phyloP scores from a whole-genome alignment of 37 sponge, comb jelly and placozoan genomes.

The Ephydatia muelleri region DNA sequence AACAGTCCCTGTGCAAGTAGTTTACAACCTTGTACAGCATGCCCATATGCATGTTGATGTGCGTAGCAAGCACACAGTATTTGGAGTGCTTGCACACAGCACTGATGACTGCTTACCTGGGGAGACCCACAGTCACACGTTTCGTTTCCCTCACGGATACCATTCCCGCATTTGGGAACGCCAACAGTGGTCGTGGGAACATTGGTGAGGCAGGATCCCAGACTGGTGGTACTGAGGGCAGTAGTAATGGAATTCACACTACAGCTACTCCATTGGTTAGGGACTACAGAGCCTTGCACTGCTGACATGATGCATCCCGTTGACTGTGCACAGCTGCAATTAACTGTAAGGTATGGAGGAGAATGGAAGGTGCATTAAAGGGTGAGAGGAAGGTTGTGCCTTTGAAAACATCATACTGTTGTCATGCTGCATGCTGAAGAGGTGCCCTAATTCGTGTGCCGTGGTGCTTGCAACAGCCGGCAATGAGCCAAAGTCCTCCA shows the following conservation, averaged over 20 bases:
- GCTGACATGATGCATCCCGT: constrained; percentile 57
- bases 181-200: constrained; percentile 39
- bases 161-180: constrained; percentile 77
- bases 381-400: too few species aligned
- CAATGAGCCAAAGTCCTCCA: constrained; percentile 32
- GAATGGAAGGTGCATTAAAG: too few species aligned
- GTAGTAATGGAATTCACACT: constrained; percentile 3
- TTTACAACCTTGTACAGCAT: too few species aligned
- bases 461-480: constrained; percentile 36
- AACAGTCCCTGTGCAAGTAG: too few species aligned
- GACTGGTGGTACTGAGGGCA: constrained; percentile 5
- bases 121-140: constrained; percentile 79
- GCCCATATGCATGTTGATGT: background rate
- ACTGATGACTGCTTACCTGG: constrained; percentile 34
- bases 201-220: constrained; percentile 34
- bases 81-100: background rate
- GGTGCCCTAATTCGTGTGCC: constrained; percentile 89
- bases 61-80: background rate
- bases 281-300: constrained; percentile 2
- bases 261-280: constrained; percentile 41
- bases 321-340: constrained; percentile 43
- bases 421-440: constrained; percentile 73
- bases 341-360: background rate
- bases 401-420: constrained; percentile 3
- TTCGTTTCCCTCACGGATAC: constrained; percentile 72